phyloP scores from a whole-genome alignment of 2,888 invertebrate genomes.

The Perdita meconis region DNA sequence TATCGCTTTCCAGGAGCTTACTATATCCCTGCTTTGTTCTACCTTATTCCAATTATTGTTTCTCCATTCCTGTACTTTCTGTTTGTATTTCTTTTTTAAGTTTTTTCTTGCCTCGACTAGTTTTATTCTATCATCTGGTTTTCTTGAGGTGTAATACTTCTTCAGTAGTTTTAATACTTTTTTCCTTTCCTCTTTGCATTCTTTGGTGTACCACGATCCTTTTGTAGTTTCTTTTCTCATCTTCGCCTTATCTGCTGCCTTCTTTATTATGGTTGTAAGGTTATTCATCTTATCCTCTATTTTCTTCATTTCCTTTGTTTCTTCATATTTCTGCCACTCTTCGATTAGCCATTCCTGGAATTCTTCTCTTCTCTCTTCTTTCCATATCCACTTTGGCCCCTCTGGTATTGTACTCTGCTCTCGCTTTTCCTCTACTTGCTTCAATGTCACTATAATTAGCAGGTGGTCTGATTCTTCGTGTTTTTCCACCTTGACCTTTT shows the following conservation, averaged over 20 bases:
- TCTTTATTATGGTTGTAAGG: neutral
- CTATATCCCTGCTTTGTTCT: neutral
- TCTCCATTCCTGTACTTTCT: neutral
- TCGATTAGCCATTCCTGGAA: neutral
- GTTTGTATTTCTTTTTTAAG: neutral
- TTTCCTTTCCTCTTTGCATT: neutral
- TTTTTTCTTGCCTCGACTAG: neutral
- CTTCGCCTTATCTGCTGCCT: slow-evolving; percentile 1
- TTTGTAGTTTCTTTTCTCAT: neutral
- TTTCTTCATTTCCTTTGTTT: neutral
- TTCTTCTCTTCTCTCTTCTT: neutral
- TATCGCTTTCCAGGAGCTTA: neutral
- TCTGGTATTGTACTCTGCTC: neutral
- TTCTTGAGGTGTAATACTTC: neutral
- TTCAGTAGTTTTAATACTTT: neutral
- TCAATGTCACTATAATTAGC: neutral
- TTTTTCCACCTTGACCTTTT: neutral
- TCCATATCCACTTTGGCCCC: neutral
- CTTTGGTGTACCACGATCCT: neutral
- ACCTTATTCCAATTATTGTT: neutral
- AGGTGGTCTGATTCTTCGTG: slow-evolving; percentile 2
- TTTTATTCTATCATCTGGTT: neutral
- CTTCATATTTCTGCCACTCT: neutral
- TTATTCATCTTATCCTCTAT: neutral
- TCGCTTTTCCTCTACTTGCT: neutral